Evolutionary conservation across 1,140 invertebrate genomes (phyloP), one percentile per base, ranked within the genome.

Genomic region (Phocides pigmalion): DNA sequence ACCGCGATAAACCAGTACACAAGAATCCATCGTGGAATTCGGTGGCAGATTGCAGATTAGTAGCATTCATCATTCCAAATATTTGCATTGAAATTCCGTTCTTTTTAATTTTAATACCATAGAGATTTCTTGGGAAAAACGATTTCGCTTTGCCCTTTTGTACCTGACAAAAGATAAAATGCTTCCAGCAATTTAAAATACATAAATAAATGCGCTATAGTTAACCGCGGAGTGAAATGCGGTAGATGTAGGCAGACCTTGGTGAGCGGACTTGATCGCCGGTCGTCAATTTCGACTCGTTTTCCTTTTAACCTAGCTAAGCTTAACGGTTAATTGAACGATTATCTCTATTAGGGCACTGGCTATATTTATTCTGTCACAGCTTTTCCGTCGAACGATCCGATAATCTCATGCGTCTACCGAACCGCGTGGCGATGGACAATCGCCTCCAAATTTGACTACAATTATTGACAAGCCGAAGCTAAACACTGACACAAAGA

Each of bases 41-140:
- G 64, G 87, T 90, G 87, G 87, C 87, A 87, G 87, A 88, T 90
- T 86, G 70, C 70, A 83, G 84, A 90, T 90, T 85, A 84, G 53
- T 70, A 37, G 49, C 72, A 83, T 90, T 82, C 75, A 88, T 90
- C 84, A 87, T 82, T 83, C 67, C 41, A 74, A 76, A 77, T 77
- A 82, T 82, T 80, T 72, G 73, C 75, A 84, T 82, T 72, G 69
- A 74, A 79, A 84, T 83, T 58, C 81, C 79, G 66, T 64, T 74
- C 73, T 74, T 76, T 78, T 82, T 82, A 66, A 84, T 79, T 71
- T 42, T 62, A 73, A 79, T 66, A 53, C 70, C 72, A 74, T 75
- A 74, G 47, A 76, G 77, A 84, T 72, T 86, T 87, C 82, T 77
- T 47, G 42, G 61, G 72, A 89, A 81, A 66, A 54, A 44, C 42